Percentiles rank a stretch among this genome's conserved stretches.
Evolutionary conservation across 64 coral and sea anemone species (phyloP).

Genomic region (Montipora capricornis): DNA sequence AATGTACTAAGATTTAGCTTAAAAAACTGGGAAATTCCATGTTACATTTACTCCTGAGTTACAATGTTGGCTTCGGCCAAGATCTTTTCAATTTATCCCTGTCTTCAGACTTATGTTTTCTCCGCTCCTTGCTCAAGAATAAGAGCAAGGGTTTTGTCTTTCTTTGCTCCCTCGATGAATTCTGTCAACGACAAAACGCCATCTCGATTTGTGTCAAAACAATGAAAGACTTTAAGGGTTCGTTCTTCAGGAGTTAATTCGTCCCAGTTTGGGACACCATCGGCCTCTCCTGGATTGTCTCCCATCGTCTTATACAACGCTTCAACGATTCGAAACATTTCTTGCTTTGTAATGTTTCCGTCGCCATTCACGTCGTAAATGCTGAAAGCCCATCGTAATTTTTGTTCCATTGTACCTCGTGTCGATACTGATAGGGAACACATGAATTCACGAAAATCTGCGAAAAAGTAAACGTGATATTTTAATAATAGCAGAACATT

Average conservation of each 20-base stretch:
- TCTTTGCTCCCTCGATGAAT: constrained; percentile 90
- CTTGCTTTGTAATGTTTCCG: constrained; percentile 94
- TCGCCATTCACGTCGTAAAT: constrained; percentile 98
- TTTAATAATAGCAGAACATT: too few species aligned
- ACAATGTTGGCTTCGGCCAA: too few species aligned
- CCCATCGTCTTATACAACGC: constrained; percentile 88
- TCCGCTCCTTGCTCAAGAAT: constrained; percentile 73
- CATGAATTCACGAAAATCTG: constrained; percentile 99
- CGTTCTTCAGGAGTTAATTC: constrained; percentile 88
- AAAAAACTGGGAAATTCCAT: too few species aligned
- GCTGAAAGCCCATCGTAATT: constrained; percentile 93
- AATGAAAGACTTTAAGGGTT: constrained; percentile 90
- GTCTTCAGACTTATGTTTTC: background rate
- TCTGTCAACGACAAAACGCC: constrained; percentile 92
- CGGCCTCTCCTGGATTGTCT: constrained; percentile 66
- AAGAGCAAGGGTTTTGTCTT: constrained; percentile 90
- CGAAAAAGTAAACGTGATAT: background rate
- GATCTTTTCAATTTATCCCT: background rate
- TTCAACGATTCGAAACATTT: constrained; percentile 97
- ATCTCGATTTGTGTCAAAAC: constrained; percentile 94
- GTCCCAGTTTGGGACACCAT: constrained; percentile 74
- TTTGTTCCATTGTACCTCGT: constrained; percentile 96
- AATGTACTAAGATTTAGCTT: too few species aligned
- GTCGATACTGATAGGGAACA: constrained; percentile 96
- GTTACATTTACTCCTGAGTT: too few species aligned